A percentile compares a stretch with the other conserved stretches of the same genome.
These are phyloP conservation scores for Choreutis nemorana DNA, from an alignment of 2,888 invertebrate species.

Conservation along the genomic window DNA sequence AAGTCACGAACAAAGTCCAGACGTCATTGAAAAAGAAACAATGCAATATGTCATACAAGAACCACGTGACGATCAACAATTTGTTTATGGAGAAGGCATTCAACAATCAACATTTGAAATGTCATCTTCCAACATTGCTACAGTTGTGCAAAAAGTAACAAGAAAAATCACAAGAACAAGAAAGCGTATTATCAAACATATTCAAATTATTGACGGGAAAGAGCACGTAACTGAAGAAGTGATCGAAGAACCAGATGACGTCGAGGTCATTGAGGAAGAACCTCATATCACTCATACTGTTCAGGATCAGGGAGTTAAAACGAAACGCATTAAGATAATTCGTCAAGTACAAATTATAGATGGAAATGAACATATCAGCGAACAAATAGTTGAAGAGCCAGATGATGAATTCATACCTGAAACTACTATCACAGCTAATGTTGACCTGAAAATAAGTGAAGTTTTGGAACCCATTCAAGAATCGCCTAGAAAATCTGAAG, in stretches of 20 bases:
- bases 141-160: slow-evolving; percentile 81
- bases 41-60: slow-evolving; percentile 24
- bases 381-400: slow-evolving; percentile 14
- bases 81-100: slow-evolving; percentile 17
- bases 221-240: slow-evolving; percentile 85
- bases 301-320: slow-evolving; percentile 7
- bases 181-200: slow-evolving; percentile 76
- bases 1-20: too few relatives aligned
- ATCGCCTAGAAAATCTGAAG: not conserved
- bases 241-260: slow-evolving; percentile 84
- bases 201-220: slow-evolving; percentile 82
- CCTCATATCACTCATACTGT: slow-evolving; percentile 20
- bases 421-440: slow-evolving; percentile 29
- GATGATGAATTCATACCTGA: slow-evolving; percentile 45
- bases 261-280: slow-evolving; percentile 75
- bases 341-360: slow-evolving; percentile 14
- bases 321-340: slow-evolving; percentile 5
- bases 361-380: slow-evolving; percentile 18
- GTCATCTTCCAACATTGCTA: slow-evolving; percentile 42
- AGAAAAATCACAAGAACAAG: slow-evolving; percentile 77
- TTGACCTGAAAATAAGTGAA: slow-evolving; percentile 25
- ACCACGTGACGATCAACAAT: slow-evolving; percentile 22
- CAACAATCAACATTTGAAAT: slow-evolving; percentile 24
- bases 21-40: too few relatives aligned
- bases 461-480: too few relatives aligned